phyloP scores from a whole-genome alignment of 2,797 vertebrate genomes.

The Sciurus vulgaris region DNA sequence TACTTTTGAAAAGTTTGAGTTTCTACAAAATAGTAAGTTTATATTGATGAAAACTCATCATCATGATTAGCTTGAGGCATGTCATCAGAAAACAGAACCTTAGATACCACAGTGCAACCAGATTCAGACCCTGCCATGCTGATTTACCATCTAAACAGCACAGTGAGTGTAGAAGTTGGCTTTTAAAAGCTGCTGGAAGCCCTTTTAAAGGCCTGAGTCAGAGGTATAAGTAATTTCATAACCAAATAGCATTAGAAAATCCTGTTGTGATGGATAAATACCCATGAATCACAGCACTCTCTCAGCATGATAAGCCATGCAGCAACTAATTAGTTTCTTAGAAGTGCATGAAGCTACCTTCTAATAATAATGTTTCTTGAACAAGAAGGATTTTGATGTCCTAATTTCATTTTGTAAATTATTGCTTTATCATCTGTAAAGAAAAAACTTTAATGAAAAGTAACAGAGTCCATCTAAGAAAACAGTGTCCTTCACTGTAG shows the following conservation, averaged over 20 bases:
- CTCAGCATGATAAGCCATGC: slow-evolving; percentile 61
- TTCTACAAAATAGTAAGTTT: not conserved
- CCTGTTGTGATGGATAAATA: slow-evolving; percentile 66
- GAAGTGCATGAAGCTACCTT: slow-evolving; percentile 4
- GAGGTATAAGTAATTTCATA: slow-evolving; percentile 75
- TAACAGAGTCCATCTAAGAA: not conserved
- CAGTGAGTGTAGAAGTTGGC: slow-evolving; percentile 57
- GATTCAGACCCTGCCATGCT: not conserved
- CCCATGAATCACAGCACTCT: slow-evolving; percentile 71
- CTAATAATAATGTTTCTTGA: slow-evolving; percentile 55
- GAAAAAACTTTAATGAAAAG: slow-evolving; percentile 6
- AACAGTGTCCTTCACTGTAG: not conserved
- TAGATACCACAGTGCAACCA: not conserved
- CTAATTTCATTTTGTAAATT: slow-evolving; percentile 64
- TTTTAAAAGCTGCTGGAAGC: slow-evolving; percentile 73
- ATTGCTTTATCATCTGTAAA: slow-evolving; percentile 5
- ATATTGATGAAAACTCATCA: not conserved
- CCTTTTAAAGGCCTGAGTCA: slow-evolving; percentile 58
- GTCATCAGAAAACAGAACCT: not conserved
- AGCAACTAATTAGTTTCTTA: slow-evolving; percentile 55
- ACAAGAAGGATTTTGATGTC: slow-evolving; percentile 8
- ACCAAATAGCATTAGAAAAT: slow-evolving; percentile 76
- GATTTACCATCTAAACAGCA: not conserved
- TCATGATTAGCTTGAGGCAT: not conserved
- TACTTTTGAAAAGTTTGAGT: not conserved